Evolutionary conservation across 2,113 vertebrate genomes (phyloP), one percentile per base, ranked within the genome.

Genomic region (Gyps fulvus): DNA sequence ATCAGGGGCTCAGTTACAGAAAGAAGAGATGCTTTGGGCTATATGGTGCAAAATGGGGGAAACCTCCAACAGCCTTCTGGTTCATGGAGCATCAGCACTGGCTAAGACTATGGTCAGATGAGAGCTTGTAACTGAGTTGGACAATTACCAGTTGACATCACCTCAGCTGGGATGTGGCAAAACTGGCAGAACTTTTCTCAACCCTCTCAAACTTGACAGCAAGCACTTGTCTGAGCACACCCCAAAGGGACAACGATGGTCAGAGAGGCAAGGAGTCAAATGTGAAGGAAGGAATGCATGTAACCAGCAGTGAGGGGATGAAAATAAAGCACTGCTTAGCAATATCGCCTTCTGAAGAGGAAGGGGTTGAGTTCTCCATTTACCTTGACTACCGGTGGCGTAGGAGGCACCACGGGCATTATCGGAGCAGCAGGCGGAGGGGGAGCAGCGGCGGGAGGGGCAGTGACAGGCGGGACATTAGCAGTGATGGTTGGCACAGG

Each of bases 331-430:
- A 23, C 61, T 27, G 74, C 71, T 58, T 29, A 63, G 63, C 67
- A 50, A 26, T 5, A 15, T 0, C 15, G 72, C 20, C 31, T 42
- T 23, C 4, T 6, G 69, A 78, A 36, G 52, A 58, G 31, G 50
- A 70, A 47, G 25, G 79, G 57, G 59, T 22, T 0, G 3, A 59
- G 58, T 50, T 57, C 67, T 26, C 57, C 7, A 2, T 98, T 99
- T 99, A 99, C 99, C 98, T 99, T 99, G 89, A 98, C 65, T 3
- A 99, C 99, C 0, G 99, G 99, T 43, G 99, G 99, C 5, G 99
- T 99, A 38, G 99, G 99, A 27, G 99, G 99, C 96, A 99, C 98
- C 78, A 98, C 98, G 0, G 99, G 98, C 96, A 98, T 98, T 95
- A 99, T 97, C 17, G 98, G 98, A 22, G 98, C 87, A 3, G 98